Conservation (phyloP, 1,140 invertebrate species). For the Drosophila auraria region DNA sequence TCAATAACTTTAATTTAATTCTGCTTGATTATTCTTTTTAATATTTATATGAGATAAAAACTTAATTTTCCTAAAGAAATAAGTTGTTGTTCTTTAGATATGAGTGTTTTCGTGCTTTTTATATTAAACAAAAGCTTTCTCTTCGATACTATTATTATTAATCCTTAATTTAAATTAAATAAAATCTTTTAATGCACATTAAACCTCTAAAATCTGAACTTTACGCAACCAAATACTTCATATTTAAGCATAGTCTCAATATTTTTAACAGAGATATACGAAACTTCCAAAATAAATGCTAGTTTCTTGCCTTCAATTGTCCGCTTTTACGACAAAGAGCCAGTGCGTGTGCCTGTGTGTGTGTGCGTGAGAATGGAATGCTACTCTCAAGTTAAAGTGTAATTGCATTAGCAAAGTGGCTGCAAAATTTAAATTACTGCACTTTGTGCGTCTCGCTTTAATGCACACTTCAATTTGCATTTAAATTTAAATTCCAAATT, state of each 20-base stretch:
- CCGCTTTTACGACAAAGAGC: conserved; percentile 50
- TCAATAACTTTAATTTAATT: not conserved
- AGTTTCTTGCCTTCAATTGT: conserved; percentile 3
- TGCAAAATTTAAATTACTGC: conserved; percentile 62
- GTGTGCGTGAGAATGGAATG: conserved; percentile 53
- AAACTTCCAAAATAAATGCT: not conserved
- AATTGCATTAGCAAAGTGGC: conserved; percentile 76
- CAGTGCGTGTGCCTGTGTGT: conserved; percentile 29
- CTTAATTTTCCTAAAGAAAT: no score
- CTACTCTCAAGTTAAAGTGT: conserved; percentile 67
- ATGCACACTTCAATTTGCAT: conserved; percentile 46
- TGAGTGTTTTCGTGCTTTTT: no score
- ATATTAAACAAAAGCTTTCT: no score
- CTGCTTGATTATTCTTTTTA: not conserved
- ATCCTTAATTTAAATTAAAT: no score
- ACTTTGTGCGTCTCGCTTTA: conserved; percentile 38
- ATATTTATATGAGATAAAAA: no score
- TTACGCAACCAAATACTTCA: no score
- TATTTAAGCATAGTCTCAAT: not conserved
- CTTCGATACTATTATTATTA: no score
- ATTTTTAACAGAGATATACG: not conserved
- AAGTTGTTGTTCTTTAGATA: no score
- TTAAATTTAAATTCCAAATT: conserved; percentile 18
- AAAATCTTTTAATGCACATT: no score
- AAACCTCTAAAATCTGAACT: no score